Evolutionary conservation across 2,113 vertebrate species (phyloP).

Genomic region (Pygathrix nemaeus): DNA sequence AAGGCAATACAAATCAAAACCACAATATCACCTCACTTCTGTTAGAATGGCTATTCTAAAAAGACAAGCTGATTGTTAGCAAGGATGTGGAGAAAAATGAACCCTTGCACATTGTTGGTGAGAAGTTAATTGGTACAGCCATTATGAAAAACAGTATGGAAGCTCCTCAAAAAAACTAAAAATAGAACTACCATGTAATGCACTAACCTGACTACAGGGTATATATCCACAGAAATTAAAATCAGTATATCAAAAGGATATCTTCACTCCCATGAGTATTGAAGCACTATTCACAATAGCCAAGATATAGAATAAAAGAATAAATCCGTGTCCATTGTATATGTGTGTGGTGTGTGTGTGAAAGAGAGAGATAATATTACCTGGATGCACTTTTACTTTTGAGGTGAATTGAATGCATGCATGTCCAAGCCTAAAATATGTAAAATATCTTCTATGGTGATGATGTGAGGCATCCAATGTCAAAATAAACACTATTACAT

Average conservation of each 20-base stretch:
- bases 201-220: neutral
- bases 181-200: neutral
- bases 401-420: neutral
- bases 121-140: neutral
- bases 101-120: neutral
- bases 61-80: neutral
- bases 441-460: neutral
- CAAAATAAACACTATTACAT: neutral
- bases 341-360: no score
- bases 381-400: neutral
- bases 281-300: no score
- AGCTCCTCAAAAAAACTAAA: neutral
- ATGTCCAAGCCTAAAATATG: neutral
- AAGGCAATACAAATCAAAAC: neutral
- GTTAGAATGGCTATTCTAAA: neutral
- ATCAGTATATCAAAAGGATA: neutral
- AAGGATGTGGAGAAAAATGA: neutral
- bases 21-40: neutral
- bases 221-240: neutral
- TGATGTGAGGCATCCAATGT: neutral
- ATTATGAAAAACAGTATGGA: neutral
- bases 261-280: no score
- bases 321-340: neutral
- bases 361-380: neutral
- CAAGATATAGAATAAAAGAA: no score